Evolutionary conservation across 2,113 vertebrate species (phyloP).

Genomic region (Phoxinus phoxinus): DNA sequence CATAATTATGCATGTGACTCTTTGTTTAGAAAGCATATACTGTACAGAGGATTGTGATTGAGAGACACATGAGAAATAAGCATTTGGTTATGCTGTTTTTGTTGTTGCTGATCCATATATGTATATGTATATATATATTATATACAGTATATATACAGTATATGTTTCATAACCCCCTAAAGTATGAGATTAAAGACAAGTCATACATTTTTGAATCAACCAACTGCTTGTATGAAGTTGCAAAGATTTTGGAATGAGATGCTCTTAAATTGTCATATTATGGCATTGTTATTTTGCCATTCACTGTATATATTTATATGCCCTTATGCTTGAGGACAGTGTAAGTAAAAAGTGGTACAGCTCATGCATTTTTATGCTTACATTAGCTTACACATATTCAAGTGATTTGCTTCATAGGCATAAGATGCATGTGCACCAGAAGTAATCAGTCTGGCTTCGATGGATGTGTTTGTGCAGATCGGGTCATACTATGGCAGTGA

Average conservation of each 20-base stretch:
- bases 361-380: background rate
- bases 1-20: background rate
- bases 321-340: background rate
- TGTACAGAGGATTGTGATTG: background rate
- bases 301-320: background rate
- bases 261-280: background rate
- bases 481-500: constrained; percentile 96
- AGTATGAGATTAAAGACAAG: too few relatives aligned
- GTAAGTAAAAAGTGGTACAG: background rate
- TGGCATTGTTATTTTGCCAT: background rate
- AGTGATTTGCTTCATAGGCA: background rate
- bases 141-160: too few relatives aligned
- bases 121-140: too few relatives aligned
- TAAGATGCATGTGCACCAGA: background rate
- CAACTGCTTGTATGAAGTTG: background rate
- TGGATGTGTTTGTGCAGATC: constrained; percentile 78
- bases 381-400: background rate
- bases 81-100: background rate
- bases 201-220: background rate
- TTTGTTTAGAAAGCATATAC: background rate
- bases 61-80: background rate
- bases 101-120: background rate
- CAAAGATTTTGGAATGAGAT: background rate
- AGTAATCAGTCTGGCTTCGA: background rate
- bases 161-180: too few relatives aligned